Conservation (phyloP, 1,140 invertebrate genomes). For the Manduca sexta region DNA sequence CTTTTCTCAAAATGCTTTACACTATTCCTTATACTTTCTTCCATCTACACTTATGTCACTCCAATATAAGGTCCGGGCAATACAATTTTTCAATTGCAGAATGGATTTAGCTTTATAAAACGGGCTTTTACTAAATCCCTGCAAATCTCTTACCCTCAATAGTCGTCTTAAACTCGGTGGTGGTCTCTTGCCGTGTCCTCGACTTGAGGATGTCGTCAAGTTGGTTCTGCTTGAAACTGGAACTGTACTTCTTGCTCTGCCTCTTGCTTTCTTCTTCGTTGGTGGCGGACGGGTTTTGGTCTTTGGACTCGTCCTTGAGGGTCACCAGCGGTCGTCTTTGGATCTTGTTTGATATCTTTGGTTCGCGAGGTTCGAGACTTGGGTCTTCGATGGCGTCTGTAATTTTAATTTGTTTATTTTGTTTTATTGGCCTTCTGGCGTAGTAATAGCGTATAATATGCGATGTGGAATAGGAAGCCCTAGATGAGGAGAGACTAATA, state of each 20-base stretch:
- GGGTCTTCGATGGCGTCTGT: constrained; percentile 53
- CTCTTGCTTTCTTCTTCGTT: constrained; percentile 61
- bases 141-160: constrained; percentile 35
- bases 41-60: too few species aligned
- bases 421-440: not conserved
- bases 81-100: too few species aligned
- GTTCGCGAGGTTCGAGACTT: constrained; percentile 16
- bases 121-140: too few species aligned
- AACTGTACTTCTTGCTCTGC: constrained; percentile 63
- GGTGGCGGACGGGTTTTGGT: constrained; percentile 56
- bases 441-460: too few species aligned
- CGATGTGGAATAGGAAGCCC: too few species aligned
- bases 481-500: too few species aligned
- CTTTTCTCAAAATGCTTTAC: too few species aligned
- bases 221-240: constrained; percentile 56
- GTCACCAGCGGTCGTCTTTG: constrained; percentile 43
- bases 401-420: constrained; percentile 1
- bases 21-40: too few species aligned
- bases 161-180: constrained; percentile 37
- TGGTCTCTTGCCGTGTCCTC: constrained; percentile 30
- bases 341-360: constrained; percentile 27
- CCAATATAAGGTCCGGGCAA: too few species aligned
- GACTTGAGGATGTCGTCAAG: constrained; percentile 40
- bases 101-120: too few species aligned
- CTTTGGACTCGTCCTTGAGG: constrained; percentile 28